phyloP scores from a whole-genome alignment of 1,140 invertebrate genomes.

The Euura saliciscinereae region DNA sequence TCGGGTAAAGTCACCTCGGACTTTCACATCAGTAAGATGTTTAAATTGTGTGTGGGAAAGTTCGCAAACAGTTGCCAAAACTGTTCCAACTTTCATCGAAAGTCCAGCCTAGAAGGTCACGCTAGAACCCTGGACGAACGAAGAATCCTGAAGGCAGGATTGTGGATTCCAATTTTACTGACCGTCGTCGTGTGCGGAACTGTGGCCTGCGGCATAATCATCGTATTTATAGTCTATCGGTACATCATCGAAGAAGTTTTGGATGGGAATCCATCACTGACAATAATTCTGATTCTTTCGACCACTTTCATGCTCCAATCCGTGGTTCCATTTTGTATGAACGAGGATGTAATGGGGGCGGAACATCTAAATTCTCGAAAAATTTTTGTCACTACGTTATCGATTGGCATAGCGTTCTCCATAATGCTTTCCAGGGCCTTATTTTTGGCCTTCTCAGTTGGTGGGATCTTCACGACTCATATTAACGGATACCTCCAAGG shows the following conservation, averaged over 20 bases:
- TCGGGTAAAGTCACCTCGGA: slow-evolving; percentile 30
- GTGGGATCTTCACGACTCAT: slow-evolving; percentile 65
- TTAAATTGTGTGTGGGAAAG: slow-evolving; percentile 38
- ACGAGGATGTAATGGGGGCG: slow-evolving; percentile 40
- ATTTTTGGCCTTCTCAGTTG: slow-evolving; percentile 64
- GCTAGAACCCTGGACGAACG: slow-evolving; percentile 9
- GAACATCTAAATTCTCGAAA: slow-evolving; percentile 58
- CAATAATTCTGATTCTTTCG: slow-evolving; percentile 59
- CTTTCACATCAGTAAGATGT: slow-evolving; percentile 26
- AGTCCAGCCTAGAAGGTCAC: background rate
- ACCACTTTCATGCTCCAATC: slow-evolving; percentile 60
- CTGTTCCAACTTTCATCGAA: slow-evolving; percentile 44
- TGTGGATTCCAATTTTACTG: slow-evolving; percentile 59
- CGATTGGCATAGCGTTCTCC: slow-evolving; percentile 63
- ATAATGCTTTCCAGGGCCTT: slow-evolving; percentile 64
- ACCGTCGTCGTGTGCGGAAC: slow-evolving; percentile 56
- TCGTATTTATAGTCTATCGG: slow-evolving; percentile 60
- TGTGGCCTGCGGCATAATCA: slow-evolving; percentile 54
- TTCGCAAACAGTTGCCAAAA: slow-evolving; percentile 34
- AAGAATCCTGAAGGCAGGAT: slow-evolving; percentile 43
- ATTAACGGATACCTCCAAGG: slow-evolving; percentile 67
- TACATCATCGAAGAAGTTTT: slow-evolving; percentile 59
- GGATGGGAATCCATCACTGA: slow-evolving; percentile 62
- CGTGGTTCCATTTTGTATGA: slow-evolving; percentile 62
- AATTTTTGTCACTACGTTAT: slow-evolving; percentile 59